Conservation (phyloP, 2,113 vertebrate species). For the Xenopus laevis region DNA sequence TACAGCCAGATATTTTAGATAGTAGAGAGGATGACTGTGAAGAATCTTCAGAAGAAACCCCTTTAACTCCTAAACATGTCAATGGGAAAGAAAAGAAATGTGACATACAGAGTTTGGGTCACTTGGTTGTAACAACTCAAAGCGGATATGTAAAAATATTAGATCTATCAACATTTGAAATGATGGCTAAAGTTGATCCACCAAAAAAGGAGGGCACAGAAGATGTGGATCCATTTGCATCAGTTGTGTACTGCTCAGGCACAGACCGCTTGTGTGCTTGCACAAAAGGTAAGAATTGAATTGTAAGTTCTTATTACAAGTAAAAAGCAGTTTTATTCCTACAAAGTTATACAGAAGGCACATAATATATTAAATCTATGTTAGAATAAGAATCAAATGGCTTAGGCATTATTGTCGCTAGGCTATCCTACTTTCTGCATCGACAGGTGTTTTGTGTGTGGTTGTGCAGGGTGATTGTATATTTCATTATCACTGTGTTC, state of each 20-base stretch:
- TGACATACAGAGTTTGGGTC: conserved; percentile 84
- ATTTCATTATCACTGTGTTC: too few species aligned
- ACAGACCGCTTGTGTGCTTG: conserved; percentile 97
- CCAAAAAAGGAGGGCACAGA: conserved; percentile 90
- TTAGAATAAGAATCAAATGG: too few species aligned
- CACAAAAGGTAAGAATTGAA: conserved; percentile 84
- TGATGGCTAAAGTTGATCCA: conserved; percentile 94
- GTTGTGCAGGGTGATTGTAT: too few species aligned
- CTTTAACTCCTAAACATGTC: conserved; percentile 76
- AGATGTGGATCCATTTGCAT: conserved; percentile 90
- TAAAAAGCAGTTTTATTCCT: too few species aligned
- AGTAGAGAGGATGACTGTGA: conserved; percentile 92
- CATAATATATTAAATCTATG: too few species aligned
- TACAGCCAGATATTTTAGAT: conserved; percentile 93
- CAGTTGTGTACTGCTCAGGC: conserved; percentile 97
- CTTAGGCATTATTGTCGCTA: too few species aligned
- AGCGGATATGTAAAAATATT: conserved; percentile 94
- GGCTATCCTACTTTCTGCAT: too few species aligned
- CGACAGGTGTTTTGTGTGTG: too few species aligned
- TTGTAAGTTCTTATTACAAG: background rate
- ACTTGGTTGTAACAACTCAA: conserved; percentile 95
- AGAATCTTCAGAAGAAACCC: conserved; percentile 81
- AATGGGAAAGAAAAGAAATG: conserved; percentile 77
- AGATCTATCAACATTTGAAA: conserved; percentile 92
- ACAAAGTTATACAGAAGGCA: too few species aligned